Base-by-base conservation (phyloP, 2,113 vertebrate species). In the Numenius arquata region DNA sequence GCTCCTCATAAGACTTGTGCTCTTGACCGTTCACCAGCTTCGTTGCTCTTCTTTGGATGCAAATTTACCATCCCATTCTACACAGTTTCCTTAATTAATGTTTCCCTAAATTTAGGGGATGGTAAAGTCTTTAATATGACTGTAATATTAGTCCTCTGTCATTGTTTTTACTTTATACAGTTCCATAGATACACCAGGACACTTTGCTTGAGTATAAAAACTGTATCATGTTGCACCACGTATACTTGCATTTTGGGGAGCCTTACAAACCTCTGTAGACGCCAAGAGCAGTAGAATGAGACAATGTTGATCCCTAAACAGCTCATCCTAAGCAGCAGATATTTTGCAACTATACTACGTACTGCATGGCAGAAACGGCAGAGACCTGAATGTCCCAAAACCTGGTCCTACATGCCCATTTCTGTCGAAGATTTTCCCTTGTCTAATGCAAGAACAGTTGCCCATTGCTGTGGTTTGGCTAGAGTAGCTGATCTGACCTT, bases 161-260 rank as follows among this genome's bases (percentile, higher is more conserved):
- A 8, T 43, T 47, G 11, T 20, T 58, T 85, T 40, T 23, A 5
- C 26, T 78, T 65, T 67, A 20, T 61, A 41, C 10, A 27, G 36
- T 66, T 56, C 18, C 26, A 48, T 8, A 63, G 43, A 40, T 43
- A 58, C 15, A 53, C 11, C 25, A 73, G 32, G 15, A 48, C 30
- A 48, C 38, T 87, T 47, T 40, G 16, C 15, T 26, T 55, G 32
- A 43, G 12, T 68, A 30, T 38, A 38, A 68, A 85, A 77, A 4
- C 15, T 13, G 0, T 47, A 12, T 21, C 5, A 2, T 10, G 5
- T 23, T 68, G 21, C 7, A 63, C 8, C 1, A 1, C 23, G 6
- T 67, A 26, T 15, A 20, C 19, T 41, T 55, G 16, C 30, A 47
- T 26, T 36, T 43, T 45, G 50, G 22, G 19, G 8, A 82, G 7